These are phyloP conservation scores for Aurelia aurita DNA, from an alignment of 30 jellyfish, hydroid and myxozoan genomes.

Conservation along the genomic window DNA sequence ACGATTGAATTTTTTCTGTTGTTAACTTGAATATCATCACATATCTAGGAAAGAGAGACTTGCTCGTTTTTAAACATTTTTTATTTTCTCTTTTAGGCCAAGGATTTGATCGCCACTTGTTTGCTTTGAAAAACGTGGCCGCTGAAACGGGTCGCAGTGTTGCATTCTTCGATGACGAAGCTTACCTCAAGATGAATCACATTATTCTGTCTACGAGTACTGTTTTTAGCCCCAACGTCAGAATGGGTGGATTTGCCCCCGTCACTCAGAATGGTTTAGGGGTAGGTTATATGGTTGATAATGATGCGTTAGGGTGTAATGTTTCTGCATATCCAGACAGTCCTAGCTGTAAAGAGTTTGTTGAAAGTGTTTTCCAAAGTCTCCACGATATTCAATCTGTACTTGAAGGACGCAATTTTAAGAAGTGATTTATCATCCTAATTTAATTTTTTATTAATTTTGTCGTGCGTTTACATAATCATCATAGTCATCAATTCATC, in stretches of 20 bases:
- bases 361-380: slow-evolving; percentile 70
- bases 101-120: slow-evolving; percentile 98
- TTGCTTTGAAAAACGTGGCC: slow-evolving; percentile 80
- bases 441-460: no score
- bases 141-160: slow-evolving; percentile 63
- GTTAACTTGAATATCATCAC: no score
- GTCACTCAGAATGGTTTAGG: slow-evolving; percentile 92
- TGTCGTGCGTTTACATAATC: neutral
- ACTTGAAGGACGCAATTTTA: slow-evolving; percentile 85
- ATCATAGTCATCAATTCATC: no score
- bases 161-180: slow-evolving; percentile 84
- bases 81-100: slow-evolving; percentile 71
- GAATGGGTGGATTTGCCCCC: slow-evolving; percentile 99
- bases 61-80: no score
- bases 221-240: slow-evolving; percentile 75
- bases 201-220: slow-evolving; percentile 94
- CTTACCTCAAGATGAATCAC: slow-evolving; percentile 87
- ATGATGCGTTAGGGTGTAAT: slow-evolving; percentile 85
- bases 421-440: neutral
- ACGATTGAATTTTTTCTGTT: no score
- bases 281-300: slow-evolving; percentile 85
- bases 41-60: no score
- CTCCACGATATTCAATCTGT: slow-evolving; percentile 78
- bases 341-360: slow-evolving; percentile 86
- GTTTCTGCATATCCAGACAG: slow-evolving; percentile 95